A percentile compares a stretch with the other conserved stretches of the same genome.
These are phyloP conservation scores for Acanthosoma haemorrhoidale DNA, from an alignment of 2,888 invertebrate genomes.

Conservation along the genomic window DNA sequence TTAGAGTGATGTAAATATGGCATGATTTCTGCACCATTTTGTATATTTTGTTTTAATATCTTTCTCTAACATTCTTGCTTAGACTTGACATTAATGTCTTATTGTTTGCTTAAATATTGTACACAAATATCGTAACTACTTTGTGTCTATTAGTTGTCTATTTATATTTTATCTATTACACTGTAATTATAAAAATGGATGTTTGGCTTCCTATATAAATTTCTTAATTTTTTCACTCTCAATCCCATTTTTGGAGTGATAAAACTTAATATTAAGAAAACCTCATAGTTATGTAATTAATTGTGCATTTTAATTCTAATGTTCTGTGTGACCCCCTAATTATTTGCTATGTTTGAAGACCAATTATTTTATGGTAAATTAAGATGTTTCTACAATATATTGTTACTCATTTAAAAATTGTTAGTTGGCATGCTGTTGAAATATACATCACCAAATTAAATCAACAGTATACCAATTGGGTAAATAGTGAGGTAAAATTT, in stretches of 20 bases:
- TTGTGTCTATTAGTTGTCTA: slow-evolving; percentile 39
- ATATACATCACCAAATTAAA: background rate
- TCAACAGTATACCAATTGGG: slow-evolving; percentile 33
- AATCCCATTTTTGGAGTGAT: slow-evolving; percentile 32
- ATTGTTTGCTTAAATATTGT: slow-evolving; percentile 38
- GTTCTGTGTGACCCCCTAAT: slow-evolving; percentile 39
- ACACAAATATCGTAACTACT: slow-evolving; percentile 38
- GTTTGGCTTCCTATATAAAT: slow-evolving; percentile 38
- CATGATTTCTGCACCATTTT: slow-evolving; percentile 26
- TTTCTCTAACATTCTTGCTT: slow-evolving; percentile 37
- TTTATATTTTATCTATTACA: slow-evolving; percentile 37
- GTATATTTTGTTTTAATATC: slow-evolving; percentile 35
- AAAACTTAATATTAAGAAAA: slow-evolving; percentile 28
- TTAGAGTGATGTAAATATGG: slow-evolving; percentile 28
- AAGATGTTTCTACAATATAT: slow-evolving; percentile 33
- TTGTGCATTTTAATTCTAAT: slow-evolving; percentile 36
- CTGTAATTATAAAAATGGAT: slow-evolving; percentile 37
- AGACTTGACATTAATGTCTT: slow-evolving; percentile 36
- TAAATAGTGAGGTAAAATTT: slow-evolving; percentile 30
- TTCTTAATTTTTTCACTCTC: slow-evolving; percentile 32
- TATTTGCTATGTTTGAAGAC: slow-evolving; percentile 33
- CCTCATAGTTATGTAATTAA: slow-evolving; percentile 27
- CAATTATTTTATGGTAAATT: slow-evolving; percentile 28
- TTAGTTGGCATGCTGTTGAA: slow-evolving; percentile 32
- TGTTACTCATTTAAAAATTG: slow-evolving; percentile 38